Conservation (phyloP, 2,113 vertebrate species). For the Epinephelus fuscoguttatus region DNA sequence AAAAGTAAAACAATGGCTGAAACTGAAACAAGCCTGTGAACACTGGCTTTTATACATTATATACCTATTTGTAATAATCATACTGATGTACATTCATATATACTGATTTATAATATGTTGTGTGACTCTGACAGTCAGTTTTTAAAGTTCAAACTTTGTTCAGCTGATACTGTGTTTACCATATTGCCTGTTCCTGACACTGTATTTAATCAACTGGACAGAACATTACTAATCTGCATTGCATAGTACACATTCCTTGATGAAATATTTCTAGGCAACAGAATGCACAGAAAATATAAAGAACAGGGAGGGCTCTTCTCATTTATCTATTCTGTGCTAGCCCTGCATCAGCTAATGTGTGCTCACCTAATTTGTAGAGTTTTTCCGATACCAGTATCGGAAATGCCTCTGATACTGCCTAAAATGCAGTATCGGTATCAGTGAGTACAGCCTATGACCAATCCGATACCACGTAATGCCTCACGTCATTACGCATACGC, state of each 20-base stretch:
- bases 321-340: too few relatives aligned
- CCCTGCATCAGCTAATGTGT: too few relatives aligned
- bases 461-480: too few relatives aligned
- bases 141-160: background rate
- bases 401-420: too few relatives aligned
- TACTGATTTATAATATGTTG: background rate
- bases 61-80: background rate
- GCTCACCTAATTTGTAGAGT: too few relatives aligned
- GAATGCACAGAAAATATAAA: background rate
- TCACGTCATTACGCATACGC: too few relatives aligned
- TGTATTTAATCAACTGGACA: background rate
- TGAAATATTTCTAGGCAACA: background rate
- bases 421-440: too few relatives aligned
- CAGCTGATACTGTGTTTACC: background rate
- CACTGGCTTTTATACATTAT: too few relatives aligned
- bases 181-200: background rate
- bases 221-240: background rate
- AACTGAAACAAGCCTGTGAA: too few relatives aligned
- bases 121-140: background rate
- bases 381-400: too few relatives aligned
- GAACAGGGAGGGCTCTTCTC: background rate
- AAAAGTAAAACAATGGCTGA: too few relatives aligned
- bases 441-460: too few relatives aligned
- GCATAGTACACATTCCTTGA: background rate
- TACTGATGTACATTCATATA: background rate